Evolutionary conservation across 2,888 invertebrate genomes (phyloP).

Genomic region (Stenodera caucasica): DNA sequence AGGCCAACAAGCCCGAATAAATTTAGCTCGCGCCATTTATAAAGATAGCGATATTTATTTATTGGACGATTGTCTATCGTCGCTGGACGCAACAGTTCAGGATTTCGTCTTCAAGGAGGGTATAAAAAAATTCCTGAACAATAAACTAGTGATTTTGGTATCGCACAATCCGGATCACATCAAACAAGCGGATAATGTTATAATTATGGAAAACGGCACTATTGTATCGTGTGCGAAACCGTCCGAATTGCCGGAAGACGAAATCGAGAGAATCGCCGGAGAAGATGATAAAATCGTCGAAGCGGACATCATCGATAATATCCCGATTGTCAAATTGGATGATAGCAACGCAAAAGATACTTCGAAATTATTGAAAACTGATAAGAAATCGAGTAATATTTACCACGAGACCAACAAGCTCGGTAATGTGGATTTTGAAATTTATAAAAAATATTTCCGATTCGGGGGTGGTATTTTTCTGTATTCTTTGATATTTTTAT

Average conservation of each 20-base stretch:
- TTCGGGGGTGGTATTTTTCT: constrained; percentile 40
- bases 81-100: constrained; percentile 39
- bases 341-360: neutral
- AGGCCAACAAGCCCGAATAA: constrained; percentile 78
- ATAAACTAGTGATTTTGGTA: constrained; percentile 40
- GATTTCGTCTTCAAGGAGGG: constrained; percentile 39
- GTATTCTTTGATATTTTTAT: constrained; percentile 32
- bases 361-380: constrained; percentile 8
- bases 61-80: constrained; percentile 58
- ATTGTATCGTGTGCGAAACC: constrained; percentile 19
- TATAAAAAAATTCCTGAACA: constrained; percentile 38
- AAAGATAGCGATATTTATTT: constrained; percentile 74
- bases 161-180: constrained; percentile 39
- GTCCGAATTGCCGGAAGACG: constrained; percentile 38
- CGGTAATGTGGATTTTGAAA: constrained; percentile 38
- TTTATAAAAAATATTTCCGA: constrained; percentile 42
- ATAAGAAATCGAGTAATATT: constrained; percentile 31
- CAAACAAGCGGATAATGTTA: constrained; percentile 51
- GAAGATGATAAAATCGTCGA: neutral
- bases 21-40: constrained; percentile 74
- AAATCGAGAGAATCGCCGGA: constrained; percentile 13
- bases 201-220: constrained; percentile 45
- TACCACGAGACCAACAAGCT: constrained; percentile 39
- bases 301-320: constrained; percentile 10
- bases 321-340: constrained; percentile 8